These are phyloP conservation scores for Halocynthia roretzi DNA, from an alignment of 23 tunicate genomes.

Conservation along the genomic window DNA sequence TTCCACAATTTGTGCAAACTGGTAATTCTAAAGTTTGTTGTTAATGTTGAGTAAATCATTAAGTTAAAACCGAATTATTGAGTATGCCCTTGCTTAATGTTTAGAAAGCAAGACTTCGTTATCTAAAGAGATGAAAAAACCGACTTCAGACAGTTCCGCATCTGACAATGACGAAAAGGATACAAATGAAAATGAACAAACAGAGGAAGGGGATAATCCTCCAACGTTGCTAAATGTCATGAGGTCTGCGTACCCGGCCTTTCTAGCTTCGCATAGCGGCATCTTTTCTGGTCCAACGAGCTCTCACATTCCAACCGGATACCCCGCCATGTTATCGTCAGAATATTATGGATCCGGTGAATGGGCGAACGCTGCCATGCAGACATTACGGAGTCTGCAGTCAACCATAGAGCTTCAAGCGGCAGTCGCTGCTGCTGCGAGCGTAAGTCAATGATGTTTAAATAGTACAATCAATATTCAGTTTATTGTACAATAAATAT, in stretches of 20 bases:
- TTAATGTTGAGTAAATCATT: background rate
- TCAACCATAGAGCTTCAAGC: background rate
- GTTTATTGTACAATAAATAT: too few relatives aligned
- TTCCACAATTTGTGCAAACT: constrained; percentile 3
- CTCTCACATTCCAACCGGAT: background rate
- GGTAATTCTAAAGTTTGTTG: constrained; percentile 11
- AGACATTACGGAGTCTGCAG: constrained; percentile 29
- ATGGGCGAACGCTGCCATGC: constrained; percentile 94
- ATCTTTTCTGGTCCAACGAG: background rate
- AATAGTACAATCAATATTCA: too few relatives aligned
- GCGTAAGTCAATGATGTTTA: background rate
- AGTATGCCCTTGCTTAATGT: background rate
- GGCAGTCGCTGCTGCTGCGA: background rate
- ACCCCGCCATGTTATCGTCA: constrained; percentile 30
- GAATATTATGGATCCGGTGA: constrained; percentile 97
- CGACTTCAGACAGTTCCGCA: constrained; percentile 8
- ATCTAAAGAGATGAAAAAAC: background rate
- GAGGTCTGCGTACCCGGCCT: constrained; percentile 5
- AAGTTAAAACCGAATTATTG: background rate
- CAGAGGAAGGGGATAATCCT: constrained; percentile 11
- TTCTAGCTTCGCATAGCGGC: background rate
- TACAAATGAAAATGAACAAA: background rate
- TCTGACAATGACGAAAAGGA: constrained; percentile 17
- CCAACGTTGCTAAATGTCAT: constrained; percentile 37
- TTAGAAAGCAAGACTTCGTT: background rate